Conservation (phyloP, 1,140 invertebrate genomes). For the Sesamia nonagrioides region DNA sequence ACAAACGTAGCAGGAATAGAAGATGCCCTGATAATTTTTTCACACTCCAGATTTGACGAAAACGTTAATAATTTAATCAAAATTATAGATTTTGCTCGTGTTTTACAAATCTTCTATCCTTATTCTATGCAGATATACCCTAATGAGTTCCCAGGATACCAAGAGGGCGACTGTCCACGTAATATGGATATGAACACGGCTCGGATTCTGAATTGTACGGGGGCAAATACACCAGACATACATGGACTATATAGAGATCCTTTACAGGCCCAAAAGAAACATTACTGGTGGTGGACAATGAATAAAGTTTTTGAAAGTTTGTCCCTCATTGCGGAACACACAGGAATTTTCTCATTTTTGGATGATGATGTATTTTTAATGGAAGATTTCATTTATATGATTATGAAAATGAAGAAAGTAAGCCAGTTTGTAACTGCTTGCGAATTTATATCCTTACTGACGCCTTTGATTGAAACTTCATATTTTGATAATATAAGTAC, state of each 20-base stretch:
- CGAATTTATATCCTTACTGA: slow-evolving; percentile 62
- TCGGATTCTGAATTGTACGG: slow-evolving; percentile 58
- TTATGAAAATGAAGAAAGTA: slow-evolving; percentile 61
- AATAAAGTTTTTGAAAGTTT: slow-evolving; percentile 71
- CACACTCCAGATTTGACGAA: slow-evolving; percentile 64
- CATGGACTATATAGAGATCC: slow-evolving; percentile 63
- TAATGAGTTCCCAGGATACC: slow-evolving; percentile 64
- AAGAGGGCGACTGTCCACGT: slow-evolving; percentile 60
- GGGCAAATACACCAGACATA: slow-evolving; percentile 58
- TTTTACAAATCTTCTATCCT: slow-evolving; percentile 73
- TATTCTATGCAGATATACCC: slow-evolving; percentile 66
- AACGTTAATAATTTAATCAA: slow-evolving; percentile 62
- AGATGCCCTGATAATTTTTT: slow-evolving; percentile 68
- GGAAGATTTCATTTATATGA: slow-evolving; percentile 69
- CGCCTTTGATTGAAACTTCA: slow-evolving; percentile 8
- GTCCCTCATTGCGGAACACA: slow-evolving; percentile 49
- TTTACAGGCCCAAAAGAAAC: slow-evolving; percentile 60
- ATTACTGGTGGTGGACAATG: slow-evolving; percentile 75
- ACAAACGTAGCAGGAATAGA: slow-evolving; percentile 63
- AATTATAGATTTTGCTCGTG: slow-evolving; percentile 67
- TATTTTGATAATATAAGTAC: slow-evolving; percentile 29
- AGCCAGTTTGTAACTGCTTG: slow-evolving; percentile 53
- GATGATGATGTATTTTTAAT: slow-evolving; percentile 62
- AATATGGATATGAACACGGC: slow-evolving; percentile 57
- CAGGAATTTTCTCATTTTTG: slow-evolving; percentile 63